Evolutionary conservation across 2,888 invertebrate species (phyloP), one percentile per base, ranked within the genome.

Genomic region (Euproctis similis): DNA sequence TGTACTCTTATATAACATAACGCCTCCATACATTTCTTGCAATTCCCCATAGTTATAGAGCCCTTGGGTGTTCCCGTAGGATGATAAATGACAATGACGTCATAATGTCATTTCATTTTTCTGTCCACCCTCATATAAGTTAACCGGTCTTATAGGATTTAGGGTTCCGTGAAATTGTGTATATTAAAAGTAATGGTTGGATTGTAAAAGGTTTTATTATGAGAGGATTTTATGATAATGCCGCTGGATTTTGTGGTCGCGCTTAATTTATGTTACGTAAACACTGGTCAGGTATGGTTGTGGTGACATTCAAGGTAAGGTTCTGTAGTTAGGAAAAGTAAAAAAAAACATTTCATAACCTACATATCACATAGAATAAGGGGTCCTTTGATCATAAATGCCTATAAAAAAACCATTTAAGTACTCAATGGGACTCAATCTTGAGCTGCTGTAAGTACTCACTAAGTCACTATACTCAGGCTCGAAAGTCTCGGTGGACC

Each of bases 51-150:
- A 46, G 47, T 47, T 49, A 44, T 39, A 28, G 26, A 32, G 34
- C 42, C 39, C 40, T 39, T 42, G 31, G n/a, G n/a, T n/a, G n/a
- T 42, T 28, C 33, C 34, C 22, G 7, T 25, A 21, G 29, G 26
- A 53, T 59, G 59, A 59, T 59, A 52, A 59, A 59, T 59, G 57
- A 48, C 43, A 46, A 36, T 40, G 48, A 46, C 48, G 46, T 51
- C 49, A 56, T 31, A 31, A 25, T 24, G 37, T 37, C 34, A 26
- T 35, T 46, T 53, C 52, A 53, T 53, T 53, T 49, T 44, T 51
- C 49, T 46, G 44, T 40, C 48, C 53, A 22, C 40, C 36, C 36
- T 18, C 34, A n/a, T 35, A 36, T 11, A 36, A 32, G 36, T 26
- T 34, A 36, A 30, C 16, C 38, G 32, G 33, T 29, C 41, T 42